Conservation (phyloP, 2,888 invertebrate species). For the Periphyllus acericola region DNA sequence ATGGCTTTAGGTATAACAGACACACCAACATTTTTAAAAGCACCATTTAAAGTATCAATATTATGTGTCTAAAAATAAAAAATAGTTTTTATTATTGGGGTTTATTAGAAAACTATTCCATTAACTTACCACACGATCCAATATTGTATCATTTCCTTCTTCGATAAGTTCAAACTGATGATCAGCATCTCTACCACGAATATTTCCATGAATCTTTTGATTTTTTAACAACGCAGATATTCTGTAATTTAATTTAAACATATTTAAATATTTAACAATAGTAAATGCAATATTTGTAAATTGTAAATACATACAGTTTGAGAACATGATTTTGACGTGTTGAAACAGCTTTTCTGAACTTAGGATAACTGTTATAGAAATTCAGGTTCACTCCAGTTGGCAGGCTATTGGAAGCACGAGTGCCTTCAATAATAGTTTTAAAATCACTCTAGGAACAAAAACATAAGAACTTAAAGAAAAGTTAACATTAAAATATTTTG, state of each 20-base stretch:
- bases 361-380: conserved; percentile 80
- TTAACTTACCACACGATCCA: conserved; percentile 80
- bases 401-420: conserved; percentile 77
- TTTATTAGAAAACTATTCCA: neutral
- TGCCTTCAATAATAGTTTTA: conserved; percentile 74
- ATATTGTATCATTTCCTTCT: conserved; percentile 84
- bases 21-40: conserved; percentile 9
- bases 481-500: no score
- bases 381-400: conserved; percentile 79
- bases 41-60: conserved; percentile 49
- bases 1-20: conserved; percentile 55
- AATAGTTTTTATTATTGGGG: neutral
- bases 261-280: conserved; percentile 21
- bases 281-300: conserved; percentile 3
- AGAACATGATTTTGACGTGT: conserved; percentile 75
- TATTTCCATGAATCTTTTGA: conserved; percentile 72
- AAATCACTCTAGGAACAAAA: conserved; percentile 74
- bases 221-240: conserved; percentile 72
- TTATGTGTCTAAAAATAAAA: conserved; percentile 50
- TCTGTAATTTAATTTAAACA: conserved; percentile 65
- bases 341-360: conserved; percentile 76
- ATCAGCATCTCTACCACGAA: conserved; percentile 71
- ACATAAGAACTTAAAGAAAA: neutral
- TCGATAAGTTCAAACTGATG: conserved; percentile 81
- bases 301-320: conserved; percentile 69